Base-by-base conservation (phyloP, 2,797 vertebrate genomes). In the Poeciliopsis presidionis region DNA sequence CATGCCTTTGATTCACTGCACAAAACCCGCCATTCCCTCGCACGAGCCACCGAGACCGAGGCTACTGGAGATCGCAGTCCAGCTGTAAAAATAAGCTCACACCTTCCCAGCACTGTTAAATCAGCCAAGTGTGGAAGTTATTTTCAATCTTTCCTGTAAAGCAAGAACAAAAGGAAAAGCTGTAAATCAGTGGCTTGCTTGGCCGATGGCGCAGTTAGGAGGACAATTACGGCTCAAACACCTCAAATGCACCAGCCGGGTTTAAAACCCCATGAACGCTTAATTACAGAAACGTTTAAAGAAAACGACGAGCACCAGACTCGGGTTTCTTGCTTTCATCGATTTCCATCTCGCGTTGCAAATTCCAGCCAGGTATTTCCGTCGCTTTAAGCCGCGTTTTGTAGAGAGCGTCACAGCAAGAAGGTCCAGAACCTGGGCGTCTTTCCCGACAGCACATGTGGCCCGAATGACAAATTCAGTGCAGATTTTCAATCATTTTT, bases 1-100 rank as follows among this genome's bases (percentile, higher is more conserved):
- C 39, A 88, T 85, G 84, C 87, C 83, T 92, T 90, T 91, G 80
- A 92, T 87, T 88, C 81, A 78, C 67, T 5, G 2, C 59, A 70
- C 67, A 70, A 78, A 88, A 41, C 82, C 53, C 72, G 73, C 79
- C 80, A 90, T 87, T 91, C 85, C 91, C 76, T 81, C 13, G 75
- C 83, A 85, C 47, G 41, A 80, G 84, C 76, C 12, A 43, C 36
- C 65, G 39, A 69, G 83, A 76, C 20, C 49, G 76, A 41, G 14
- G 12, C 33, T 43, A 67, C n/a, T 25, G 1, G 8, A 36, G 45
- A 61, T 55, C 4, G 13, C 9, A 51, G 12, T 33, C 11, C 16
- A 65, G 36, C 63, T 39, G 18, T 22, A 41, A 67, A 41, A 14
- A 67, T 25, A 45, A 16, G 41, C 12, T n/a, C 22, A 28, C 25